Base-by-base conservation (phyloP, 2,797 vertebrate species). In the Tachyglossus aculeatus region DNA sequence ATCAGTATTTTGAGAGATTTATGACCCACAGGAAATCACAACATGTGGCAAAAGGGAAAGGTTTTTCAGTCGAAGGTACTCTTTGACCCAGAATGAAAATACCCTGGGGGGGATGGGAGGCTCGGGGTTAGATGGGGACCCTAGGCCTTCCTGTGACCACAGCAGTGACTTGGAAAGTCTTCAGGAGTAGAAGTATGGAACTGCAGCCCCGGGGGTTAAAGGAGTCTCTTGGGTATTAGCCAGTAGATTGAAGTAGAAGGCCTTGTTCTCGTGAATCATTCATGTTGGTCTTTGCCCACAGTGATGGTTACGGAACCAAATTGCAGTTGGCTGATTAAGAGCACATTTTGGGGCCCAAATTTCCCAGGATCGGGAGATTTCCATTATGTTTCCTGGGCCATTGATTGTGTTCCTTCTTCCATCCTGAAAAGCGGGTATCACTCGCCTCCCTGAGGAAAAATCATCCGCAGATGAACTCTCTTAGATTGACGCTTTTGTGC, bases 401-500 rank as follows among this genome's bases (percentile, higher is more conserved):
- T 2, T 2, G 10, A 15, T 1, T 2, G 2, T 9, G 12, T 58
- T 58, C n/a, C 2, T 31, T 18, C 45, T 48, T 29, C 22, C 45
- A 31, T 48, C 74, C 74, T 80, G 77, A 55, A 2, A 66, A 12
- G 5, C 2, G 2, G n/a, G 68, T 21, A 31, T 48, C 16, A 4
- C 13, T 58, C 5, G 11, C 44, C 11, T 6, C 7, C 65, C 44
- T 29, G 55, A 58, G 1, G 4, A 70, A 74, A n/a, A 70, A 14
- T 32, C 79, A 16, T 16, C 79, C 31, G 68, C 34, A 45, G 51
- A 11, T 58, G 57, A 66, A 63, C 34, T 53, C 24, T 47, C 16
- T 25, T 70, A 58, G 22, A n/a, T 53, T 83, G 77, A 50, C 56
- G 10, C 77, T 71, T 80, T 62, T 33, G 18, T 40, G 43, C 29